A percentile compares a stretch with the other conserved stretches of the same genome.
These are phyloP conservation scores for Umimayanthus chanpuru DNA, from an alignment of 92 coral and sea anemone genomes.

Conservation along the genomic window DNA sequence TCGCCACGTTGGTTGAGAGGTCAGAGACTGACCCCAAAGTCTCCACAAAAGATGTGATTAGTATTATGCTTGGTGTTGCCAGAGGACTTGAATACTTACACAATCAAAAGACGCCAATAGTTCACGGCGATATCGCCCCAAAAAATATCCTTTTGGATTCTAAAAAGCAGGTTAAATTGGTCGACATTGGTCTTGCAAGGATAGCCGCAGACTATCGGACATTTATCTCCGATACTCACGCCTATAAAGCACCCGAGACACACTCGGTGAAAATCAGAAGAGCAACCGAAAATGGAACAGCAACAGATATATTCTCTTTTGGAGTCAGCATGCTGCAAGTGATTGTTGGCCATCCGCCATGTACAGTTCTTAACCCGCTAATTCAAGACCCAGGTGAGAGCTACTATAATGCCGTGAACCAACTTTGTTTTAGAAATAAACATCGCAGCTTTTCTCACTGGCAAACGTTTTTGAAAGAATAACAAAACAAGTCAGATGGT, in stretches of 20 bases:
- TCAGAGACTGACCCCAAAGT: slow-evolving; percentile 32
- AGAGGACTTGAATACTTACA: slow-evolving; percentile 60
- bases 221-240: slow-evolving; percentile 43
- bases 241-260: slow-evolving; percentile 57
- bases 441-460: too few species aligned
- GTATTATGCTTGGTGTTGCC: slow-evolving; percentile 60
- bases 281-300: too few species aligned
- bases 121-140: slow-evolving; percentile 58
- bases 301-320: too few species aligned
- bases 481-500: too few species aligned
- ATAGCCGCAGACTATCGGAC: slow-evolving; percentile 34
- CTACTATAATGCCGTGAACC: too few species aligned
- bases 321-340: too few species aligned
- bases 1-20: slow-evolving; percentile 31
- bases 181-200: slow-evolving; percentile 61
- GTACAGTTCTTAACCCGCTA: too few species aligned
- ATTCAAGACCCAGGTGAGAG: too few species aligned
- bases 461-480: too few species aligned
- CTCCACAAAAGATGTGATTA: slow-evolving; percentile 40
- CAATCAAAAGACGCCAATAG: slow-evolving; percentile 36
- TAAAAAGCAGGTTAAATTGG: slow-evolving; percentile 52
- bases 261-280: too few species aligned
- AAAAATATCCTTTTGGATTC: slow-evolving; percentile 56
- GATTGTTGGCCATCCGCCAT: too few species aligned
- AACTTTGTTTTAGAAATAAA: too few species aligned